These are phyloP conservation scores for Lagorchestes hirsutus DNA, from an alignment of 2,797 vertebrate genomes.

Conservation along the genomic window DNA sequence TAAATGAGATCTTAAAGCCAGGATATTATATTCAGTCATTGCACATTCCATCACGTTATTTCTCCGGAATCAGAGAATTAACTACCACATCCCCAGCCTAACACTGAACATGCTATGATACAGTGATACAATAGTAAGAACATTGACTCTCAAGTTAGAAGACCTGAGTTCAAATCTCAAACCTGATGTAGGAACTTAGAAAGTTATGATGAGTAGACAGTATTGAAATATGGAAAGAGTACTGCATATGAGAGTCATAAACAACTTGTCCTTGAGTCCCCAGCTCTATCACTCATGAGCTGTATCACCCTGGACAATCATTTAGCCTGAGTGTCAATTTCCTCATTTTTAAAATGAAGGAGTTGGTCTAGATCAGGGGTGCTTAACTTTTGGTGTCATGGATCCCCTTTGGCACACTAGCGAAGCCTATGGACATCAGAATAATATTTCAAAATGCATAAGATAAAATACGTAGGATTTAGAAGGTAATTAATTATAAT, in stretches of 20 bases:
- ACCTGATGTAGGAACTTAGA: background rate
- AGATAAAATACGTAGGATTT: background rate
- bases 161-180: background rate
- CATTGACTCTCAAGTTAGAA: background rate
- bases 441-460: background rate
- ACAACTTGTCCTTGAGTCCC: background rate
- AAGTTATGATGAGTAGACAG: background rate
- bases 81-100: background rate
- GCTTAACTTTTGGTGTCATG: background rate
- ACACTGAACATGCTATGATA: background rate
- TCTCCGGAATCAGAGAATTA: background rate
- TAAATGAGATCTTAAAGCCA: slow-evolving; percentile 23
- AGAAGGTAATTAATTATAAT: background rate
- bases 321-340: background rate
- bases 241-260: background rate
- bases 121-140: background rate
- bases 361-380: background rate
- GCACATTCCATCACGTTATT: background rate
- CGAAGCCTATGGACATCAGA: background rate
- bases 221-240: background rate
- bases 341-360: background rate
- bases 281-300: background rate
- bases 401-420: background rate
- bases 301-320: background rate
- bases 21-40: background rate